Evolutionary conservation across 1,140 invertebrate species (phyloP), one percentile per base, ranked within the genome.

Genomic region (Dufourea novaeangliae): DNA sequence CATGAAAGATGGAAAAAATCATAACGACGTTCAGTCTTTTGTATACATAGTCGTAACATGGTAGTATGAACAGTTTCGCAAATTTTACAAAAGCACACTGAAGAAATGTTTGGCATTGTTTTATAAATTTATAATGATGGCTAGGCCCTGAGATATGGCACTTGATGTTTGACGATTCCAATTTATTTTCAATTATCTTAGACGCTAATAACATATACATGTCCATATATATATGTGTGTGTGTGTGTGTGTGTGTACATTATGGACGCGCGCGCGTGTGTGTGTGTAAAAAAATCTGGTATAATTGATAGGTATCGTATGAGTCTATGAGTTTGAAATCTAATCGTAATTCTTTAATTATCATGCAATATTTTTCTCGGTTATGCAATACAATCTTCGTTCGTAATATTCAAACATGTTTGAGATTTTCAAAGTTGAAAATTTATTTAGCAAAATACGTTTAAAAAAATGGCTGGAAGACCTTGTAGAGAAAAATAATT

Each of bases 21-120:
- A 14, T 66, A 50, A 39, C 41, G 29, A 69, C 32, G 66, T 69
- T 76, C 66, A 76, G 73, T 76, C 73, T 76, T 76, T 61, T 46
- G 8, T 61, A 39, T 37, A 29, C 54, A 41, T 37, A n/a, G 41
- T 56, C 22, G 25, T 46, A 14, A 7, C 25, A 32, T 69, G 1
- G 25, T 46, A 14, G 12, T 34, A 32, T 69, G 1, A 39, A 66
- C 17, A 46, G 14, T 1, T 44, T 25, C 12, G 7, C n/a, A 73
- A 22, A 37, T 46, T 34, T 41, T 37, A 29, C 12, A 39, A 54
- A 59, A 27, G 8, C 41, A 66, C 14, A 8, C 22, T 46, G 7
- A 1, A n/a, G n/a, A n/a, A 68, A 27, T 22, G n/a, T 68, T 67
- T 29, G n/a, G 8, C 34, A 14, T 32, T 50, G 25, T 10, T 20